A percentile compares a stretch with the other conserved stretches of the same genome.
Evolutionary conservation across 2,888 invertebrate species (phyloP).

Genomic region (Hypena proboscidalis): DNA sequence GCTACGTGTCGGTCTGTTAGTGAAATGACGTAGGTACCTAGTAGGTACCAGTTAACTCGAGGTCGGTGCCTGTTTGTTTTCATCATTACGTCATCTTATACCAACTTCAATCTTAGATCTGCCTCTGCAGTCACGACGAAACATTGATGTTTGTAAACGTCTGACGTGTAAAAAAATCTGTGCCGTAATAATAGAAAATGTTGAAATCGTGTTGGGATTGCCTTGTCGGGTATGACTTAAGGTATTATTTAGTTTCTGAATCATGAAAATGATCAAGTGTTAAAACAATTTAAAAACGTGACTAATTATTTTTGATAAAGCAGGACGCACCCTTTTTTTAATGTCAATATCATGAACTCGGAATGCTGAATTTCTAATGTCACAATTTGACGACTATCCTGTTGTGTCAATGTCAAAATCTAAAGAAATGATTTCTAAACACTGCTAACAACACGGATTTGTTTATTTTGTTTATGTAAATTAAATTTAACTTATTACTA

Average conservation of each 20-base stretch:
- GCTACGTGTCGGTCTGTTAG: constrained; percentile 51
- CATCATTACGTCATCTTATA: constrained; percentile 73
- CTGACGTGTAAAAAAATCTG: constrained; percentile 47
- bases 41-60: constrained; percentile 50
- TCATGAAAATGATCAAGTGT: not conserved
- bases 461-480: too few species aligned
- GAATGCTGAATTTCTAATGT: constrained; percentile 6
- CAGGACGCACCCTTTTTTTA: constrained; percentile 34
- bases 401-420: too few species aligned
- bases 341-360: constrained; percentile 38
- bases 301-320: constrained; percentile 23
- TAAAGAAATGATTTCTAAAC: too few species aligned
- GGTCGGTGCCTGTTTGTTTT: constrained; percentile 76
- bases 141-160: constrained; percentile 43
- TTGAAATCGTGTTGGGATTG: constrained; percentile 79
- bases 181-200: constrained; percentile 59
- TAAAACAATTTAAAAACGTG: constrained; percentile 14
- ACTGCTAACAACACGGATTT: too few species aligned
- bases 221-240: constrained; percentile 68
- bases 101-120: constrained; percentile 51
- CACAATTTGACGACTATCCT: not conserved
- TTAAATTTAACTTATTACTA: too few species aligned
- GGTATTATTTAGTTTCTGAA: constrained; percentile 21
- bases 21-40: constrained; percentile 49
- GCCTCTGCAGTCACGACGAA: constrained; percentile 48